These are phyloP conservation scores for Microtus ochrogaster DNA, from an alignment of 2,113 vertebrate genomes.

Conservation along the genomic window DNA sequence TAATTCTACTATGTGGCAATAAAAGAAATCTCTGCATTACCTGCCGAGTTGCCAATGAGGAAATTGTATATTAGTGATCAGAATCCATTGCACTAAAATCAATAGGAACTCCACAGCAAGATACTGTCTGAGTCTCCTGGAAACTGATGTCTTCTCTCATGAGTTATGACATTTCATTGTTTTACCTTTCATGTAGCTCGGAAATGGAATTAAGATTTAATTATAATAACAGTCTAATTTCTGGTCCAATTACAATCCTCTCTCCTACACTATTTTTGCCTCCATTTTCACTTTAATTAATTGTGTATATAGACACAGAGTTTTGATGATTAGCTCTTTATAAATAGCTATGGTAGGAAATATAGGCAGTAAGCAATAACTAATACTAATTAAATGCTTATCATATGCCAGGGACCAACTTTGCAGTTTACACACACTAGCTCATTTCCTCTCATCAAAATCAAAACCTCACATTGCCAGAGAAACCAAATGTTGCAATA, in stretches of 20 bases:
- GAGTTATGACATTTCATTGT: constrained; percentile 48
- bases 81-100: constrained; percentile 29
- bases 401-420: background rate
- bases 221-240: constrained; percentile 67
- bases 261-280: constrained; percentile 36
- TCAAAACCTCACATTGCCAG: background rate
- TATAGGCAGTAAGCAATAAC: constrained; percentile 42
- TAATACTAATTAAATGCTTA: constrained; percentile 32
- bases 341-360: constrained; percentile 24
- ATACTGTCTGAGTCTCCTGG: background rate
- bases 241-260: constrained; percentile 8
- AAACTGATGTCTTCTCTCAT: constrained; percentile 55
- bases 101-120: background rate
- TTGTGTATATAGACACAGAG: background rate
- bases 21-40: constrained; percentile 46
- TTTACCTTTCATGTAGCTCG: constrained; percentile 57
- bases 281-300: constrained; percentile 62
- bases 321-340: constrained; percentile 13
- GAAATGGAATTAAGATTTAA: constrained; percentile 68
- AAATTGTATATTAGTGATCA: constrained; percentile 22
- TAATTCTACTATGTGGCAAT: constrained; percentile 48
- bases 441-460: constrained; percentile 1
- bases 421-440: background rate
- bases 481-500: background rate
- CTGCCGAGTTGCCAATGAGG: background rate